Conservation (phyloP, 2,888 invertebrate genomes). For the Drosophila eohydei region DNA sequence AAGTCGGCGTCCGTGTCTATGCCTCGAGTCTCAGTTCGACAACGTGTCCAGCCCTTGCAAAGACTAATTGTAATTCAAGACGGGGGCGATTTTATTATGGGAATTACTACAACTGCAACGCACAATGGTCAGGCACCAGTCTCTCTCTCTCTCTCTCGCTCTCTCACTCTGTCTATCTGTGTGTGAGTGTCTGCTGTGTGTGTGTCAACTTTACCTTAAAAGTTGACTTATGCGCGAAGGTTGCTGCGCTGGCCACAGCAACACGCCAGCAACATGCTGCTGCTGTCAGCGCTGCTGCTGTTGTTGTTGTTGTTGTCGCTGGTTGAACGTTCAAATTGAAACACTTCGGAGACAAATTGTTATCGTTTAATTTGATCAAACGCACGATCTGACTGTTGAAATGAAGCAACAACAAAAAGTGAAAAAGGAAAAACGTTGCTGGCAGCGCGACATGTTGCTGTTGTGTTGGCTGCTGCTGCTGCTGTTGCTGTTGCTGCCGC, state of each 20-base stretch:
- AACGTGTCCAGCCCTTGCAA: conserved; percentile 59
- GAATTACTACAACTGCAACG: conserved; percentile 80
- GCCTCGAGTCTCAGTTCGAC: conserved; percentile 28
- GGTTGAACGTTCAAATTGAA: conserved; percentile 81
- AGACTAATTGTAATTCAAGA: conserved; percentile 84
- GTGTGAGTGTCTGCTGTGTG: neutral
- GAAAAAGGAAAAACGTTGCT: conserved; percentile 19
- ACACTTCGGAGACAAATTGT: conserved; percentile 85
- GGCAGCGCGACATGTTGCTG: conserved; percentile 53
- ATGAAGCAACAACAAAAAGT: neutral
- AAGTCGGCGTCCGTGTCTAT: conserved; percentile 8
- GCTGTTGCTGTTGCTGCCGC: conserved; percentile 45
- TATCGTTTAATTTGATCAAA: conserved; percentile 85
- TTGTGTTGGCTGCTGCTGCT: conserved; percentile 25
- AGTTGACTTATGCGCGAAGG: conserved; percentile 75
- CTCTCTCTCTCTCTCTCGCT: neutral
- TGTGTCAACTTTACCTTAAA: conserved; percentile 61
- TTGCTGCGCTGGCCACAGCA: conserved; percentile 41
- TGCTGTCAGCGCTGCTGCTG: conserved; percentile 37
- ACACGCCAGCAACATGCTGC: conserved; percentile 37
- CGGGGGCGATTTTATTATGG: conserved; percentile 84
- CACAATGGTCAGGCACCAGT: conserved; percentile 34
- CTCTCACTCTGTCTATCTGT: neutral
- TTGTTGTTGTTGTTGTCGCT: conserved; percentile 33
- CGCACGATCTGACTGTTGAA: conserved; percentile 81